phyloP scores from a whole-genome alignment of 2,888 invertebrate genomes.

The Orchesellides sinensis region DNA sequence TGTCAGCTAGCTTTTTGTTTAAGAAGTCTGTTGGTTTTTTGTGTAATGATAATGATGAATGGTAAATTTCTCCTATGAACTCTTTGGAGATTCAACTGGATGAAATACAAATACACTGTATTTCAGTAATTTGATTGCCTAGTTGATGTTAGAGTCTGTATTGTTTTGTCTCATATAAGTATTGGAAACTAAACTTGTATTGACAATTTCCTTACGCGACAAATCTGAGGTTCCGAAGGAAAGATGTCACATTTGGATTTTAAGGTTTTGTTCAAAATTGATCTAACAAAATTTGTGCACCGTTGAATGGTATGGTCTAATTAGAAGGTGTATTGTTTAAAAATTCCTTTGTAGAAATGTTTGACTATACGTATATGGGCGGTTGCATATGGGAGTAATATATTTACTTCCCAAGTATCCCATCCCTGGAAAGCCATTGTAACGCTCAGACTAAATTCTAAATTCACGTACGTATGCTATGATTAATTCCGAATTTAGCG shows the following conservation, averaged over 20 bases:
- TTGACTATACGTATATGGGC: conserved; percentile 6
- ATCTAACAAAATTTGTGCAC: conserved; percentile 38
- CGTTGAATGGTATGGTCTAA: conserved; percentile 22
- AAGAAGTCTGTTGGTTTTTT: neutral
- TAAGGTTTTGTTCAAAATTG: conserved; percentile 45
- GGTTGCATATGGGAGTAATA: conserved; percentile 44
- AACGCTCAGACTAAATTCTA: conserved; percentile 62
- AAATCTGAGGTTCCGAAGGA: conserved; percentile 15
- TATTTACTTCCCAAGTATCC: conserved; percentile 44
- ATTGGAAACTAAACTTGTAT: conserved; percentile 67
- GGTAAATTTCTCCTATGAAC: neutral
- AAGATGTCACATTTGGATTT: conserved; percentile 64
- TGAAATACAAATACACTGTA: conserved; percentile 8
- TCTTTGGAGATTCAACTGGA: neutral
- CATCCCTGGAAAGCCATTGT: conserved; percentile 40
- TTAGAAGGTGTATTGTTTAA: conserved; percentile 4
- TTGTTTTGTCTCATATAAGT: conserved; percentile 32
- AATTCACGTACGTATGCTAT: conserved; percentile 41
- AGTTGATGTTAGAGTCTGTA: conserved; percentile 8
- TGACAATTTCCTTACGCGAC: conserved; percentile 51
- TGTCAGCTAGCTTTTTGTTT: conserved; percentile 15
- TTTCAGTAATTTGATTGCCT: conserved; percentile 9
- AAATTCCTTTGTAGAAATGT: conserved; percentile 10
- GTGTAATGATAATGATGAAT: neutral
- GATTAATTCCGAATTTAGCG: conserved; percentile 29